Base-by-base conservation (phyloP, 1,140 invertebrate genomes). In the Calosoma granatense region DNA sequence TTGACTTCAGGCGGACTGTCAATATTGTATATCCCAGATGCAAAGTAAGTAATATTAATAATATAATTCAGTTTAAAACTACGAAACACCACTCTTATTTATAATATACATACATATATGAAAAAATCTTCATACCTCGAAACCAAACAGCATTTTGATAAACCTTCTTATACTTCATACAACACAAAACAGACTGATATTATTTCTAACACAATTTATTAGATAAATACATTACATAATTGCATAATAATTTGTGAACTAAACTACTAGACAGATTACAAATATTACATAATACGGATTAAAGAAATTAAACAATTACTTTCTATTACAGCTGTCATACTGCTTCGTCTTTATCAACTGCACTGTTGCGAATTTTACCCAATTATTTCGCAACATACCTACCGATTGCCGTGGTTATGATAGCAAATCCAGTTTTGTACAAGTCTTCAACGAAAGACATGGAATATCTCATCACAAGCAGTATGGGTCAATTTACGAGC, bases 381-480 rank as follows among this genome's bases (percentile, higher is more conserved):
- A 91, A 90, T 67, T 90, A 90, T 64, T 78, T 82, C 63, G 80
- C 81, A 6, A 87, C 86, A 1, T 90, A 88, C 63, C 63, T 88
- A 14, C 82, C 88, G 36, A 80, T 91, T 56, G 68, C 80, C 4
- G 69, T 78, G 20, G 83, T 90, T 0, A 90, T 91, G 87, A 76
- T 89, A 41, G 74, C 76, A 0, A 88, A 86, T 74, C 88, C 89
- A 11, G 72, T 84, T 36, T 70, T 91, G 21, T 91, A 90, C 65
- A 63, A 79, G 14, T 64, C 78, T 11, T 82, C 86, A 0, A 80
- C 81, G 12, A 77, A 74, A 65, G 77, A 82, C 65, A 78, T 88
- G 57, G 76, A 83, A 67, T 76, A 74, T 56, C 76, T 79, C 9
- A 78, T 87, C 9, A 74, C 79, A 17, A 72, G 80, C 36, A 79